Conservation (phyloP, 2,888 invertebrate genomes). For the Scrobipalpa costella region DNA sequence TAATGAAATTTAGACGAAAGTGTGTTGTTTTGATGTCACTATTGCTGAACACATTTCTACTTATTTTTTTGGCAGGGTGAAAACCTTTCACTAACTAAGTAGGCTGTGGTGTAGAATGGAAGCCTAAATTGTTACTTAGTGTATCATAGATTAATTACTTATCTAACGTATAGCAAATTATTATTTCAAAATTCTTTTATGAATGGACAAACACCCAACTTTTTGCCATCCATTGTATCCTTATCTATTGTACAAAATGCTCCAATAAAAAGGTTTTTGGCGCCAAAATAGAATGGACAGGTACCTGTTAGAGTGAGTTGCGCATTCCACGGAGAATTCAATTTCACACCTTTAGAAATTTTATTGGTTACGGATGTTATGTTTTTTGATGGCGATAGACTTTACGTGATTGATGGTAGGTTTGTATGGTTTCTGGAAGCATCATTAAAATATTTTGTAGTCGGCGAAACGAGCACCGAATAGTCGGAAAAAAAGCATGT, state of each 20-base stretch:
- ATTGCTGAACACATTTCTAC: too few relatives aligned
- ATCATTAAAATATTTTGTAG: background rate
- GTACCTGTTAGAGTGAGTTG: background rate
- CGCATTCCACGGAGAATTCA: conserved; percentile 3
- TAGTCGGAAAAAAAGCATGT: too few relatives aligned
- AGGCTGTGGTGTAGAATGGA: too few relatives aligned
- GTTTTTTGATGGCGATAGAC: background rate
- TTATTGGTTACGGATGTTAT: conserved; percentile 4
- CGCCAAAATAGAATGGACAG: background rate
- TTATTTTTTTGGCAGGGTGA: too few relatives aligned
- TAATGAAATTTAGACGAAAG: too few relatives aligned
- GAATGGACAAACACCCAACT: background rate
- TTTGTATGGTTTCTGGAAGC: background rate
- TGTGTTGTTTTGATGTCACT: too few relatives aligned
- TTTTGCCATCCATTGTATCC: background rate
- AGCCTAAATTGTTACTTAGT: too few relatives aligned
- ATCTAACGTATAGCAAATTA: too few relatives aligned
- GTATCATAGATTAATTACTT: too few relatives aligned
- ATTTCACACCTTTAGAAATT: conserved; percentile 10
- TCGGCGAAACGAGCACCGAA: too few relatives aligned
- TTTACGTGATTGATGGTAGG: background rate
- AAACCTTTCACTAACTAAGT: too few relatives aligned
- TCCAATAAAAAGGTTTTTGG: background rate
- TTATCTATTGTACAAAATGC: background rate
- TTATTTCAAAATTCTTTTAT: background rate